phyloP scores from a whole-genome alignment of 2,888 invertebrate species.

The Osmoderma eremita region DNA sequence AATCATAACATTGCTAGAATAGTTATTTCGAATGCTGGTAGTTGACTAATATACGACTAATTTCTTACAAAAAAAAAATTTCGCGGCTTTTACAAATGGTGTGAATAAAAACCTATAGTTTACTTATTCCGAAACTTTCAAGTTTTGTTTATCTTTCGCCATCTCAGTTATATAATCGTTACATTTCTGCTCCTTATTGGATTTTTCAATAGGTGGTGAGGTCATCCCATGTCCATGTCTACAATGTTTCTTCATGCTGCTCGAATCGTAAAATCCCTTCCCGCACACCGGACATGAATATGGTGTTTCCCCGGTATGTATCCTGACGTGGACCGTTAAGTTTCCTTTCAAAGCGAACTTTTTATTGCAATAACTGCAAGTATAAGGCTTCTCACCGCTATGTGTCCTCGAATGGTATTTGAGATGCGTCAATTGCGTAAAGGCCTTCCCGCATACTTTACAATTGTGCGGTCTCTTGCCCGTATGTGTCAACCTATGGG shows the following conservation, averaged over 20 bases:
- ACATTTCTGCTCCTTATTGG: not conserved
- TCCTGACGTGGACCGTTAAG: constrained; percentile 47
- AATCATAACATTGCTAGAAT: too few relatives aligned
- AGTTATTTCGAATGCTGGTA: too few relatives aligned
- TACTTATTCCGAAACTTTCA: too few relatives aligned
- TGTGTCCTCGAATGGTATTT: constrained; percentile 43
- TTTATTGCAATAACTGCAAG: constrained; percentile 43
- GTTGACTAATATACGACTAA: too few relatives aligned
- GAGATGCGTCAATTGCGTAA: constrained; percentile 44
- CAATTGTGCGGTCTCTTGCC: constrained; percentile 53
- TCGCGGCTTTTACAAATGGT: too few relatives aligned
- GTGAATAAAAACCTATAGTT: too few relatives aligned
- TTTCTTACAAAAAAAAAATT: too few relatives aligned
- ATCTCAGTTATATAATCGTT: not conserved
- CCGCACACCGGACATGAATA: constrained; percentile 46
- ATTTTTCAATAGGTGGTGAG: not conserved
- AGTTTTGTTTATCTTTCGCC: too few relatives aligned
- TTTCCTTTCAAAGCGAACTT: constrained; percentile 46
- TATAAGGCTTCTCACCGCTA: constrained; percentile 44
- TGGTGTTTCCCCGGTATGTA: constrained; percentile 49
- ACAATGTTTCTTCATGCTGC: constrained; percentile 48
- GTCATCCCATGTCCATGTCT: constrained; percentile 25
- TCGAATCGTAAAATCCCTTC: constrained; percentile 47
- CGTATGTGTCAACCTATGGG: constrained; percentile 56
- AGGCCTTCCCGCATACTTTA: constrained; percentile 42